These are phyloP conservation scores for Pseudachorutes palmiensis DNA, from an alignment of 1,140 invertebrate species.

Conservation along the genomic window DNA sequence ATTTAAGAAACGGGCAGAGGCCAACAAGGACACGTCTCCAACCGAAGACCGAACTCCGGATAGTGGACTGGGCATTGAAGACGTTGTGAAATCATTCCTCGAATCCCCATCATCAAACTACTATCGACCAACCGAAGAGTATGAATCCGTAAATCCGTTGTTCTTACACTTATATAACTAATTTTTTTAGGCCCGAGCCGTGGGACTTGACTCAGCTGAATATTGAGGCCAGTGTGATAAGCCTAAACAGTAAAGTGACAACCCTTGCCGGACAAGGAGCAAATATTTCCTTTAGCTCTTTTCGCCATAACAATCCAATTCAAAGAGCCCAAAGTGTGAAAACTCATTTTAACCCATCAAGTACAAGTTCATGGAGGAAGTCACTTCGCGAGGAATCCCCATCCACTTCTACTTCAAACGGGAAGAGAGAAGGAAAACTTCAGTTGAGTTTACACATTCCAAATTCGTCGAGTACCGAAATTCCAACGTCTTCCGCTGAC, in stretches of 20 bases:
- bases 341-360: not conserved
- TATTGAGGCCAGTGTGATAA: slow-evolving; percentile 52
- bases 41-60: slow-evolving; percentile 32
- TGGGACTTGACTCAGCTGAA: slow-evolving; percentile 82
- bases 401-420: not conserved
- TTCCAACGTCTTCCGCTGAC: too few relatives aligned
- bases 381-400: slow-evolving; percentile 14
- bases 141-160: not conserved
- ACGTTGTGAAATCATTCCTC: slow-evolving; percentile 47
- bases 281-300: slow-evolving; percentile 20
- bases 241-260: slow-evolving; percentile 34
- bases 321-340: slow-evolving; percentile 10
- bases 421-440: not conserved
- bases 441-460: slow-evolving; percentile 60
- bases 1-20: slow-evolving; percentile 21
- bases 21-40: not conserved
- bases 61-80: slow-evolving; percentile 32
- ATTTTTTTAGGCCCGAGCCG: slow-evolving; percentile 55
- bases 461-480: slow-evolving; percentile 43
- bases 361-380: slow-evolving; percentile 12
- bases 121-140: slow-evolving; percentile 68
- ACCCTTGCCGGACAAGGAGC: slow-evolving; percentile 27
- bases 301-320: slow-evolving; percentile 4
- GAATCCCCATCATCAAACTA: slow-evolving; percentile 71
- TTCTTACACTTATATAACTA: not conserved